These are phyloP conservation scores for Tiliacea citrago DNA, from an alignment of 2,888 invertebrate genomes.

Conservation along the genomic window DNA sequence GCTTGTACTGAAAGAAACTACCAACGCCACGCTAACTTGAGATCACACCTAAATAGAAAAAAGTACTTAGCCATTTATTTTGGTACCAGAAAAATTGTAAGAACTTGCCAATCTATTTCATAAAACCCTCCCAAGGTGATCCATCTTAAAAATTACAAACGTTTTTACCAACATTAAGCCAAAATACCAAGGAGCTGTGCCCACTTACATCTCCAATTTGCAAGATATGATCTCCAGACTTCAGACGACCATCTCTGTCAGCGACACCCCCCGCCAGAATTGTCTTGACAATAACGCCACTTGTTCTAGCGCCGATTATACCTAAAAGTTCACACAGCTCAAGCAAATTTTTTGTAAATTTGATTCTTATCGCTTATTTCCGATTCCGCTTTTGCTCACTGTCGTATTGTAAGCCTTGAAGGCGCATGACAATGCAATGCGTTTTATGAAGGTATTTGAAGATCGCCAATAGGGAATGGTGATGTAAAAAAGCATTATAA, in stretches of 20 bases:
- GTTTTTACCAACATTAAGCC: not conserved
- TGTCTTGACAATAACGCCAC: slow-evolving; percentile 99
- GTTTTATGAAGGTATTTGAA: not conserved
- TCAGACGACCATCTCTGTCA: slow-evolving; percentile 98
- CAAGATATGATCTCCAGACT: slow-evolving; percentile 99
- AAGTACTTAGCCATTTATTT: not conserved
- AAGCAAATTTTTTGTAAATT: too few species aligned
- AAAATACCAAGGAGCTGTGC: not conserved
- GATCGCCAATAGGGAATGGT: not conserved
- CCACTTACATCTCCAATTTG: slow-evolving; percentile 96
- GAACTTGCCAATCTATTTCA: not conserved
- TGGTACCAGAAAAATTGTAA: not conserved
- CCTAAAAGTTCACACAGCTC: slow-evolving; percentile 79
- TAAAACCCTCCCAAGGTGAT: not conserved
- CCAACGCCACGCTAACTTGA: too few species aligned
- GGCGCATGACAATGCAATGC: not conserved
- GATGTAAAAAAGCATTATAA: not conserved
- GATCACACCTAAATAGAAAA: too few species aligned
- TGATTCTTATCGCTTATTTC: slow-evolving; percentile 2
- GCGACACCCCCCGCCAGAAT: slow-evolving; percentile 99
- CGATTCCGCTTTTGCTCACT: slow-evolving; percentile 4
- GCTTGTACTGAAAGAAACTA: too few species aligned
- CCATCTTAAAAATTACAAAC: not conserved
- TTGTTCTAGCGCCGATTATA: slow-evolving; percentile 99
- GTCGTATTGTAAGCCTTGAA: not conserved